Percentiles rank a stretch among this genome's conserved stretches.
Conservation (phyloP, 2,888 invertebrate genomes). For the Colletes collaris region DNA sequence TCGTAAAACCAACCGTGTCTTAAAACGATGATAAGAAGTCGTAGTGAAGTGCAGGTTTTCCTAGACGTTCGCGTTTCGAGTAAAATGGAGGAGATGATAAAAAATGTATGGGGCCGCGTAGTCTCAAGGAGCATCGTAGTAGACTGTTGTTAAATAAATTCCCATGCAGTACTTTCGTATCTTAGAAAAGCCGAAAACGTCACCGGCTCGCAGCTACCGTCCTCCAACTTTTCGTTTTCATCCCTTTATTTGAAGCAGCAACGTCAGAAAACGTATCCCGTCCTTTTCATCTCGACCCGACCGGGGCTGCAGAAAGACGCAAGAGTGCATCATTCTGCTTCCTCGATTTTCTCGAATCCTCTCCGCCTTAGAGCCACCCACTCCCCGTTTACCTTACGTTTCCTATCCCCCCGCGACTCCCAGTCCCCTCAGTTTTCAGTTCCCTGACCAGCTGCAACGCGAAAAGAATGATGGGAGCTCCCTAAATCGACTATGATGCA, state of each 20-base stretch:
- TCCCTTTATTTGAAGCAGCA: constrained; percentile 34
- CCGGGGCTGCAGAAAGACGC: constrained; percentile 21
- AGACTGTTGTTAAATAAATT: constrained; percentile 37
- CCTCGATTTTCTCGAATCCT: constrained; percentile 59
- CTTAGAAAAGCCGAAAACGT: constrained; percentile 33
- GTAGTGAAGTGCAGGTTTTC: no score
- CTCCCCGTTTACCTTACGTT: constrained; percentile 23
- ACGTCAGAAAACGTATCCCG: constrained; percentile 37
- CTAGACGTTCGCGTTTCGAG: not conserved
- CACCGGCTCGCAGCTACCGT: constrained; percentile 23
- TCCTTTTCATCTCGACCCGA: constrained; percentile 38
- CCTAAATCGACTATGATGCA: constrained; percentile 34
- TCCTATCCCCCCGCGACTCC: constrained; percentile 1
- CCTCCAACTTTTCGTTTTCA: constrained; percentile 16
- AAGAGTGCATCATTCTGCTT: constrained; percentile 46
- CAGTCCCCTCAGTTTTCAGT: constrained; percentile 9
- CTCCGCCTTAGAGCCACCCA: constrained; percentile 16
- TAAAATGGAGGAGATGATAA: not conserved
- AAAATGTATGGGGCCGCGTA: constrained; percentile 15
- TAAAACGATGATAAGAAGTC: not conserved
- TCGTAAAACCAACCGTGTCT: not conserved
- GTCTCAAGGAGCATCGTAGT: not conserved
- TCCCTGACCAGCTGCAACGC: constrained; percentile 24
- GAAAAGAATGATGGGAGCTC: constrained; percentile 24
- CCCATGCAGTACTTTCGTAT: not conserved